Conservation (phyloP, 1,140 invertebrate species). For the honey bee (Apis mellifera) region DNA sequence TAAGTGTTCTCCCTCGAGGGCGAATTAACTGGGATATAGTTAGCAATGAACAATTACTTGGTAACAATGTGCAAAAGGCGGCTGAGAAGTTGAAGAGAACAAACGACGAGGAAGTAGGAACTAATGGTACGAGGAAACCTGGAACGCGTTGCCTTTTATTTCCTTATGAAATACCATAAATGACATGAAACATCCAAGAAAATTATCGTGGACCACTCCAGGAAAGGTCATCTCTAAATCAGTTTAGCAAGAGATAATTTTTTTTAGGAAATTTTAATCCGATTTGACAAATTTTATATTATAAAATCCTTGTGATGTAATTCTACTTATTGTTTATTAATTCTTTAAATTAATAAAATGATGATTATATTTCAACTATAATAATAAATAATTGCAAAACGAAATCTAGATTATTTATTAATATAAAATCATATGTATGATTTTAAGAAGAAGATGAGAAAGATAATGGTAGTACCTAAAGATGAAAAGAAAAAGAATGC, state of each 20-base stretch:
- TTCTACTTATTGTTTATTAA: no score
- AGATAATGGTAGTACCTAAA: neutral
- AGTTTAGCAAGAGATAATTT: constrained; percentile 21
- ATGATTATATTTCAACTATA: no score
- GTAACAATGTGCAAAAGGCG: constrained; percentile 23
- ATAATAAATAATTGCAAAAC: neutral
- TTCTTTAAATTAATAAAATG: no score
- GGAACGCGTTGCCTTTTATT: constrained; percentile 21
- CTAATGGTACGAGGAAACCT: neutral
- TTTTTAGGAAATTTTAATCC: neutral
- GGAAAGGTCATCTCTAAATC: constrained; percentile 13
- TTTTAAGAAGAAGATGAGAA: neutral
- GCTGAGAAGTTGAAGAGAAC: neutral
- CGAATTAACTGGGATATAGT: constrained; percentile 27
- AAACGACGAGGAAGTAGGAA: neutral
- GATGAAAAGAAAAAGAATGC: no score
- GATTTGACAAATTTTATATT: neutral
- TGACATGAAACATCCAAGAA: neutral
- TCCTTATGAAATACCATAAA: neutral
- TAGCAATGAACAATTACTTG: constrained; percentile 11
- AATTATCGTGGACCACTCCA: constrained; percentile 21
- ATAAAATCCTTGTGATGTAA: neutral
- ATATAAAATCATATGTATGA: neutral
- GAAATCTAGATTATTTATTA: neutral
- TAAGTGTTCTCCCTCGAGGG: neutral